Evolutionary conservation across 2,888 invertebrate genomes (phyloP).

Genomic region (Papilio gigon): DNA sequence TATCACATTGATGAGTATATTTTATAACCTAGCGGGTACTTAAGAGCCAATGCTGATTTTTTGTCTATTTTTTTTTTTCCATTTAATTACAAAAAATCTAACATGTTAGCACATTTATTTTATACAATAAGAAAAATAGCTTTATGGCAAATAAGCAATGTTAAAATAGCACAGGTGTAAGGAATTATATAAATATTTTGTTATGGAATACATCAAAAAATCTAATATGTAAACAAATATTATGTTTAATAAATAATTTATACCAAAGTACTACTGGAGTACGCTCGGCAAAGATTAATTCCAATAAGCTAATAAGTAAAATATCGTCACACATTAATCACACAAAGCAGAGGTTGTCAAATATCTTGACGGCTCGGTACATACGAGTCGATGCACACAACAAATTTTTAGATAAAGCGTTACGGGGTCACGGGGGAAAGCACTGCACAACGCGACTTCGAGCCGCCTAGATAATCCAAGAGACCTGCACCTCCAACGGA

Average conservation of each 20-base stretch:
- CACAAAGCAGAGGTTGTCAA: neutral
- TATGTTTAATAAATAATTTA: conserved; percentile 2
- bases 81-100: conserved; percentile 60
- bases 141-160: conserved; percentile 58
- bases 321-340: neutral
- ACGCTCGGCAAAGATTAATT: conserved; percentile 5
- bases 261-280: conserved; percentile 12
- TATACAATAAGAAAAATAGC: conserved; percentile 51
- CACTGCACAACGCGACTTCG: neutral
- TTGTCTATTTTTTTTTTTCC: conserved; percentile 53
- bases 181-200: neutral
- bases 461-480: conserved; percentile 11
- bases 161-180: conserved; percentile 33
- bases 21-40: conserved; percentile 65
- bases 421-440: neutral
- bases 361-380: no score
- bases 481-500: conserved; percentile 35
- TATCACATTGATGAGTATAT: conserved; percentile 80
- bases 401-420: neutral
- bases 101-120: conserved; percentile 52
- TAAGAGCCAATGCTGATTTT: conserved; percentile 64
- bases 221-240: neutral
- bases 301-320: conserved; percentile 28
- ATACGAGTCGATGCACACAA: neutral
- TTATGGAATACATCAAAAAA: conserved; percentile 4